Conservation (phyloP, 2,113 vertebrate species). For the Python bivittatus region DNA sequence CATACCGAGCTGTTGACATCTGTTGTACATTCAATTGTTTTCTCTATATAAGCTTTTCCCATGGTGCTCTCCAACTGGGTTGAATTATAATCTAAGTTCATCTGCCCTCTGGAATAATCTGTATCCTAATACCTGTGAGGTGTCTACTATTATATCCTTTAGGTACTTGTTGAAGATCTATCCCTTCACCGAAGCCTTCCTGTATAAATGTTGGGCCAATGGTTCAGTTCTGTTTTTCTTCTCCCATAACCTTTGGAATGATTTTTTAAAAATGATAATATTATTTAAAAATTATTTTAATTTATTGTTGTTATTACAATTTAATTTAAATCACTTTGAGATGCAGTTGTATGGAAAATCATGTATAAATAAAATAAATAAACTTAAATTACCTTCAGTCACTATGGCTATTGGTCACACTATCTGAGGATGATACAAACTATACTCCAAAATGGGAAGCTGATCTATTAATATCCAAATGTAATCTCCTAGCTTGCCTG, state of each 20-base stretch:
- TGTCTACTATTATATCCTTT: background rate
- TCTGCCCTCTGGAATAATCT: background rate
- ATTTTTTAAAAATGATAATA: background rate
- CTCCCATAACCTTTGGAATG: background rate
- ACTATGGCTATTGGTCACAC: background rate
- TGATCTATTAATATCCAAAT: constrained; percentile 20
- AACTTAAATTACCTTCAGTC: background rate
- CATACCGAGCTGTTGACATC: background rate
- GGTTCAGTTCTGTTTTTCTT: background rate
- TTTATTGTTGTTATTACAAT: background rate
- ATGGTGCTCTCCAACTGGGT: background rate
- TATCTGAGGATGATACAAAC: background rate
- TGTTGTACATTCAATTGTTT: constrained; percentile 12
- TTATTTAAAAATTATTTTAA: background rate
- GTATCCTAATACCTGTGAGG: background rate
- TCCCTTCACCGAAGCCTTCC: background rate
- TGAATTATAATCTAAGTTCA: background rate
- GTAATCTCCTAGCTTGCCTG: constrained; percentile 9
- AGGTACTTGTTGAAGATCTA: background rate
- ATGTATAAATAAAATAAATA: background rate
- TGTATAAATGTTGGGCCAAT: background rate
- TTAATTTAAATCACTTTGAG: background rate
- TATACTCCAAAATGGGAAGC: background rate
- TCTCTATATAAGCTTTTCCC: constrained; percentile 3
- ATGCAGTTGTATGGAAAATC: background rate